A percentile compares a stretch with the other conserved stretches of the same genome.
Conservation (phyloP, 1,140 invertebrate species). For the Euura lappo region DNA sequence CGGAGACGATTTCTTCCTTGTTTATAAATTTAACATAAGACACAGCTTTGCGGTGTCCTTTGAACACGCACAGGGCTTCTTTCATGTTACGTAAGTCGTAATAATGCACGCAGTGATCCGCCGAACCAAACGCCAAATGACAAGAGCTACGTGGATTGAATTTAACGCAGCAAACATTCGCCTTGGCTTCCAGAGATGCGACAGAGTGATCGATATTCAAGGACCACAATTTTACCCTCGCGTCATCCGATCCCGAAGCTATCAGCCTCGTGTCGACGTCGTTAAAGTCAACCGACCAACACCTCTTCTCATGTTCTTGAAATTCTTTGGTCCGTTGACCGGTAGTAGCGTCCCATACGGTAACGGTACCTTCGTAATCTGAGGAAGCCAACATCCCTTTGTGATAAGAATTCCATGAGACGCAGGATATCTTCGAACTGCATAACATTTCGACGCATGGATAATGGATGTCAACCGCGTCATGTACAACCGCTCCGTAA, state of each 20-base stretch:
- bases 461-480: slow-evolving; percentile 89
- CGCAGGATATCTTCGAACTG: slow-evolving; percentile 92
- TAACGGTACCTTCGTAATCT: slow-evolving; percentile 94
- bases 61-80: slow-evolving; percentile 83
- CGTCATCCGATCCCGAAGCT: slow-evolving; percentile 94
- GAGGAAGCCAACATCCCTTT: slow-evolving; percentile 90
- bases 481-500: slow-evolving; percentile 84
- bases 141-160: slow-evolving; percentile 90
- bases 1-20: slow-evolving; percentile 88
- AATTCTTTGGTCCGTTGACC: slow-evolving; percentile 76
- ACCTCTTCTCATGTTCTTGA: slow-evolving; percentile 94
- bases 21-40: slow-evolving; percentile 96
- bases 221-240: slow-evolving; percentile 93
- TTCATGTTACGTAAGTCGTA: slow-evolving; percentile 91
- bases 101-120: slow-evolving; percentile 97
- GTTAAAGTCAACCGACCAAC: slow-evolving; percentile 98
- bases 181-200: slow-evolving; percentile 86
- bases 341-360: slow-evolving; percentile 90
- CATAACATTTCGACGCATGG: slow-evolving; percentile 93
- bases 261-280: slow-evolving; percentile 89
- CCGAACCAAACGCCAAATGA: slow-evolving; percentile 92
- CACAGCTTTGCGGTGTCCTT: slow-evolving; percentile 93
- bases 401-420: slow-evolving; percentile 94
- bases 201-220: slow-evolving; percentile 87
- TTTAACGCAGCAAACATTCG: slow-evolving; percentile 96